Evolutionary conservation across 2,113 vertebrate genomes (phyloP).

Genomic region (Myotis lucifugus): DNA sequence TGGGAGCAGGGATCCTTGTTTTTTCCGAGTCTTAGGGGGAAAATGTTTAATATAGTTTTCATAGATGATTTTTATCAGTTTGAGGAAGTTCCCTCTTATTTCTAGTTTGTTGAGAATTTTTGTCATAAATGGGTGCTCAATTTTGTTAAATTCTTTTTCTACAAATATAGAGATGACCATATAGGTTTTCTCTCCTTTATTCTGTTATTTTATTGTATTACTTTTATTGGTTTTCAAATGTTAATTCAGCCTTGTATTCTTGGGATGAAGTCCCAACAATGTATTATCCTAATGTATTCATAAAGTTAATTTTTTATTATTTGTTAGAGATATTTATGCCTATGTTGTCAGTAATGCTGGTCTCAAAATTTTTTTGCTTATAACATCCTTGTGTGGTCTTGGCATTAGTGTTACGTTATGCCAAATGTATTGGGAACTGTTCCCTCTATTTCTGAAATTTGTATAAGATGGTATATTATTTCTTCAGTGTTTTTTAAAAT

Average conservation of each 20-base stretch:
- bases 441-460: conserved; percentile 48
- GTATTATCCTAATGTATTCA: background rate
- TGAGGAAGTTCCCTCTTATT: background rate
- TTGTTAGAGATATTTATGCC: background rate
- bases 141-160: conserved; percentile 44
- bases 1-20: background rate
- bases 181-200: background rate
- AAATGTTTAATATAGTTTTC: background rate
- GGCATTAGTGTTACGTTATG: background rate
- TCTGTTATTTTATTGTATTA: background rate
- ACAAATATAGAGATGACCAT: background rate
- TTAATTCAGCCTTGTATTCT: conserved; percentile 21
- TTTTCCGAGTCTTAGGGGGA: background rate
- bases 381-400: background rate
- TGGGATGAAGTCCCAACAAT: background rate
- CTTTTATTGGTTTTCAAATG: conserved; percentile 8
- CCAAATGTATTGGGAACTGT: background rate
- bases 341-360: background rate
- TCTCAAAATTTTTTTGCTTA: background rate
- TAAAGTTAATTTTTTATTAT: conserved; percentile 11
- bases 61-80: background rate
- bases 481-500: background rate
- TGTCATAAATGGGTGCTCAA: background rate
- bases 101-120: conserved; percentile 29
- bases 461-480: background rate